A percentile compares a stretch with the other conserved stretches of the same genome.
Conservation (phyloP, 2,797 vertebrate species). For the Sandelia bainsii region DNA sequence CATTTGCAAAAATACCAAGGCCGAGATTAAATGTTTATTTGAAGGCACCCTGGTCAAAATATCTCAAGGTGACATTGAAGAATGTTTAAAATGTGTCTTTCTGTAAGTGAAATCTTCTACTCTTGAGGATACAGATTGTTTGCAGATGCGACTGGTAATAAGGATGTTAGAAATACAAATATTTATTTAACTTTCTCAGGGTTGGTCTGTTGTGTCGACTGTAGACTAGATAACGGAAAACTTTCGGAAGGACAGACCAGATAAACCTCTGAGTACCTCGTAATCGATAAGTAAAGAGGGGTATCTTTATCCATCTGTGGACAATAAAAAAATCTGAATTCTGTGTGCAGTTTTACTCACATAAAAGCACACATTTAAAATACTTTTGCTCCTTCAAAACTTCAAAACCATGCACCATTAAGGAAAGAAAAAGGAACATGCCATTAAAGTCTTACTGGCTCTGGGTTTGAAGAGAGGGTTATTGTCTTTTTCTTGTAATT, state of each 20-base stretch:
- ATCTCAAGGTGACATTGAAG: conserved; percentile 38
- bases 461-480: conserved; percentile 90
- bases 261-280: conserved; percentile 31
- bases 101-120: conserved; percentile 45
- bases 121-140: conserved; percentile 25
- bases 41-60: conserved; percentile 34
- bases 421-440: conserved; percentile 67
- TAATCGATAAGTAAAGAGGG: conserved; percentile 42
- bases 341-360: conserved; percentile 10
- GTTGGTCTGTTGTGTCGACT: conserved; percentile 40
- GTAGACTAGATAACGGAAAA: conserved; percentile 40
- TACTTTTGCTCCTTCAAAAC: conserved; percentile 19
- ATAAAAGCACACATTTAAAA: conserved; percentile 16
- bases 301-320: conserved; percentile 26
- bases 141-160: conserved; percentile 22
- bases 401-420: conserved; percentile 39
- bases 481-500: conserved; percentile 99
- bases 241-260: conserved; percentile 39
- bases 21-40: conserved; percentile 31
- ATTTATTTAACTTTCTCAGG: conserved; percentile 53
- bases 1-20: conserved; percentile 9
- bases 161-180: conserved; percentile 13
- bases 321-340: not conserved
- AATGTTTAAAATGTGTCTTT: conserved; percentile 35
- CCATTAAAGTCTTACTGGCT: conserved; percentile 70